phyloP scores from a whole-genome alignment of 2,113 vertebrate species.

The Noturus placidus region DNA sequence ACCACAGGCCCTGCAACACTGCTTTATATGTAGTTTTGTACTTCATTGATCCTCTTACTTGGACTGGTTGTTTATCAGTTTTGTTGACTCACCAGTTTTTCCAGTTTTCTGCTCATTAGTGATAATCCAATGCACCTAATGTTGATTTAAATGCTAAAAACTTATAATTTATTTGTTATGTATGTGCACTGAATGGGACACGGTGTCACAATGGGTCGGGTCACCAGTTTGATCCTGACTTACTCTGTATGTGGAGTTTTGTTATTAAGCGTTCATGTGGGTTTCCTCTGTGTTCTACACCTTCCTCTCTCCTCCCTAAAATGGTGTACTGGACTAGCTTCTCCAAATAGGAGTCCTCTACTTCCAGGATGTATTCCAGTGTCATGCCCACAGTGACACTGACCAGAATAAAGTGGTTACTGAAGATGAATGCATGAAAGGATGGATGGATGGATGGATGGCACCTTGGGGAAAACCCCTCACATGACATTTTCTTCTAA shows the following conservation, averaged over 20 bases:
- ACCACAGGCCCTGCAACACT: not conserved
- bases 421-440: not conserved
- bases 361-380: not conserved
- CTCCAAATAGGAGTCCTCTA: not conserved
- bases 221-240: not conserved
- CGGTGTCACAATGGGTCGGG: not conserved
- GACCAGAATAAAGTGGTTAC: not conserved
- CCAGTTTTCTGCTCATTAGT: not conserved
- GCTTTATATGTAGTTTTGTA: not conserved
- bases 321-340: not conserved
- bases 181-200: not conserved
- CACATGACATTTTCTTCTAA: not conserved
- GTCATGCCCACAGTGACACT: not conserved
- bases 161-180: not conserved
- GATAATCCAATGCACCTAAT: not conserved
- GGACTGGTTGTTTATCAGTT: not conserved
- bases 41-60: not conserved
- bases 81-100: slow-evolving; percentile 19
- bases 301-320: not conserved
- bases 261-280: not conserved
- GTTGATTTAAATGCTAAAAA: not conserved
- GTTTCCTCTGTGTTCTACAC: not conserved
- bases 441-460: not conserved
- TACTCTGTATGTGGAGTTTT: not conserved
- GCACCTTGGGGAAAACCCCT: not conserved